These are phyloP conservation scores for Macrosiphum euphorbiae DNA, from an alignment of 2,888 invertebrate genomes.

Conservation along the genomic window DNA sequence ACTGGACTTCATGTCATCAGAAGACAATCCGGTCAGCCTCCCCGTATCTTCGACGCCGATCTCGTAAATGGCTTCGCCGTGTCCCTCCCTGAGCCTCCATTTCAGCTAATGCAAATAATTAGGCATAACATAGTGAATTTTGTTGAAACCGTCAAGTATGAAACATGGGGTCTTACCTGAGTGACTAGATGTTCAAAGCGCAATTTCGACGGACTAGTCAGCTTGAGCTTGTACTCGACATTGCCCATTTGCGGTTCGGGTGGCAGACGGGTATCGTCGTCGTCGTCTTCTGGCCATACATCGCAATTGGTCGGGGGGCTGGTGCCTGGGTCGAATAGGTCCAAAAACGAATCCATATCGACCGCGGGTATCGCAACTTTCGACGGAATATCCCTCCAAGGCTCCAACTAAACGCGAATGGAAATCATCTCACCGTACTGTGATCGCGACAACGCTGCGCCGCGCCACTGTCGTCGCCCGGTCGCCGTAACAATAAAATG, in stretches of 20 bases:
- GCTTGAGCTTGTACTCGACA: slow-evolving; percentile 95
- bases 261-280: slow-evolving; percentile 76
- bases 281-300: slow-evolving; percentile 70
- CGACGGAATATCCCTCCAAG: not conserved
- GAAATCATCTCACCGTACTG: not conserved
- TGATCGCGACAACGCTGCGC: not conserved
- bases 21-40: slow-evolving; percentile 85
- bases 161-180: slow-evolving; percentile 75
- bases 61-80: slow-evolving; percentile 97
- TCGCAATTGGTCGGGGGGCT: slow-evolving; percentile 67
- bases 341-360: slow-evolving; percentile 85
- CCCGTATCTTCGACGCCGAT: slow-evolving; percentile 95
- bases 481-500: not conserved
- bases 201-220: slow-evolving; percentile 91
- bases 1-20: slow-evolving; percentile 88
- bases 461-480: not conserved
- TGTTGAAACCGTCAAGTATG: not conserved
- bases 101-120: slow-evolving; percentile 78
- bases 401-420: not conserved
- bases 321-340: slow-evolving; percentile 80
- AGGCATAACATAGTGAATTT: not conserved
- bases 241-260: slow-evolving; percentile 96
- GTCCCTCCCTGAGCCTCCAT: slow-evolving; percentile 96
- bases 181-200: slow-evolving; percentile 97
- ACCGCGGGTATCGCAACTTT: too few species aligned